phyloP scores from a whole-genome alignment of 2,888 invertebrate genomes.

The Microctonus aethiopoides region DNA sequence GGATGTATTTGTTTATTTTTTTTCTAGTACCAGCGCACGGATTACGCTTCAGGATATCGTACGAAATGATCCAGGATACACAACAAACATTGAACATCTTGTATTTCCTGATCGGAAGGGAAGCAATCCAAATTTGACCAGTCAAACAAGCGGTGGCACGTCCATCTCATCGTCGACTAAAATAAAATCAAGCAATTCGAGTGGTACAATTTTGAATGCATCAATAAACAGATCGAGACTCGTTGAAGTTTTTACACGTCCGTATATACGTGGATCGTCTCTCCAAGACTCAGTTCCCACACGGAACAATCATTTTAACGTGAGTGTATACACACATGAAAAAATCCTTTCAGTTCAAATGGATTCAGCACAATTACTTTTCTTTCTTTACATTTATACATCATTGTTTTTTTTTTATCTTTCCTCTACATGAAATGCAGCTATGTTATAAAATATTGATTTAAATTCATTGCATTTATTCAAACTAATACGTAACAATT shows the following conservation, averaged over 20 bases:
- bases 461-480: not conserved
- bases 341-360: no score
- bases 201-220: conserved; percentile 48
- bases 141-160: conserved; percentile 44
- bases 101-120: conserved; percentile 70
- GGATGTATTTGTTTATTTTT: not conserved
- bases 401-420: not conserved
- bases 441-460: not conserved
- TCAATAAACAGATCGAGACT: conserved; percentile 65
- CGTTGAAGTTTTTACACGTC: conserved; percentile 70
- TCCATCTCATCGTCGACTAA: conserved; percentile 32
- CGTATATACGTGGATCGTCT: conserved; percentile 57
- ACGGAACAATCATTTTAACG: conserved; percentile 58
- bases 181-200: conserved; percentile 31
- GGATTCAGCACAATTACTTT: no score
- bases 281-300: conserved; percentile 55
- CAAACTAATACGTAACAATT: not conserved
- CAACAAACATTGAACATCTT: conserved; percentile 71
- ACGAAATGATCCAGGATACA: conserved; percentile 69
- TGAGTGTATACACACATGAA: conserved; percentile 38
- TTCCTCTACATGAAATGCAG: not conserved
- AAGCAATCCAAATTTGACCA: conserved; percentile 65
- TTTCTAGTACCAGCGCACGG: conserved; percentile 54
- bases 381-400: no score
- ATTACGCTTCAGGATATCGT: conserved; percentile 63